Percentiles rank a stretch among this genome's conserved stretches.
Evolutionary conservation across 2,113 vertebrate genomes (phyloP).

Genomic region (Dolichallabes microphthalmus): DNA sequence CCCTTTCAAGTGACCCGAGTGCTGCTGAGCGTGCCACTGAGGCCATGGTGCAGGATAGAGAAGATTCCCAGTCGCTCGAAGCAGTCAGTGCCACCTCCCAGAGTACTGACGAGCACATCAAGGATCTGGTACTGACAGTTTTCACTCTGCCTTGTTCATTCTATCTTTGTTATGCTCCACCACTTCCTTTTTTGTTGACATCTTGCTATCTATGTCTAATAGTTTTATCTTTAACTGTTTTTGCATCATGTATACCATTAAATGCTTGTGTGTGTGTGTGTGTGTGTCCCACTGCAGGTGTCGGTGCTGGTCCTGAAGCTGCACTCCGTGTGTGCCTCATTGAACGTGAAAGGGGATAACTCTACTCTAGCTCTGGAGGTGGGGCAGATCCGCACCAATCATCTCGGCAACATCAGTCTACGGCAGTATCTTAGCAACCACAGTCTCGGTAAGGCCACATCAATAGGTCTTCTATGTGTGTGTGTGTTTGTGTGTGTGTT

Average conservation of each 20-base stretch:
- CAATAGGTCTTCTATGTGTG: slow-evolving; percentile 56
- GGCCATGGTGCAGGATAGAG: slow-evolving; percentile 68
- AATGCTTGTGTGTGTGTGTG: not conserved
- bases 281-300: slow-evolving; percentile 72
- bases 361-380: slow-evolving; percentile 86
- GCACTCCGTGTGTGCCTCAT: slow-evolving; percentile 82
- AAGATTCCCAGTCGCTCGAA: slow-evolving; percentile 85
- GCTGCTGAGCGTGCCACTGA: slow-evolving; percentile 72
- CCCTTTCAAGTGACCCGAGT: slow-evolving; percentile 72
- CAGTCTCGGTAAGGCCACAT: slow-evolving; percentile 78
- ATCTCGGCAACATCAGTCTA: slow-evolving; percentile 90
- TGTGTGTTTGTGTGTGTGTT: slow-evolving; percentile 24
- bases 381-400: slow-evolving; percentile 80
- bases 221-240: not conserved
- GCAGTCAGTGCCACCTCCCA: slow-evolving; percentile 89
- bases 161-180: not conserved
- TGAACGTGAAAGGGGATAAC: slow-evolving; percentile 87
- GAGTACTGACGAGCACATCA: slow-evolving; percentile 80
- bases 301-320: slow-evolving; percentile 94
- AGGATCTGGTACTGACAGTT: slow-evolving; percentile 81
- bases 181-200: not conserved
- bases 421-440: slow-evolving; percentile 91
- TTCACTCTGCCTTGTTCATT: not conserved
- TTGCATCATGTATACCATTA: not conserved
- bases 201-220: not conserved